Conservation (phyloP, 2,113 vertebrate species). For the Pogona vitticeps region DNA sequence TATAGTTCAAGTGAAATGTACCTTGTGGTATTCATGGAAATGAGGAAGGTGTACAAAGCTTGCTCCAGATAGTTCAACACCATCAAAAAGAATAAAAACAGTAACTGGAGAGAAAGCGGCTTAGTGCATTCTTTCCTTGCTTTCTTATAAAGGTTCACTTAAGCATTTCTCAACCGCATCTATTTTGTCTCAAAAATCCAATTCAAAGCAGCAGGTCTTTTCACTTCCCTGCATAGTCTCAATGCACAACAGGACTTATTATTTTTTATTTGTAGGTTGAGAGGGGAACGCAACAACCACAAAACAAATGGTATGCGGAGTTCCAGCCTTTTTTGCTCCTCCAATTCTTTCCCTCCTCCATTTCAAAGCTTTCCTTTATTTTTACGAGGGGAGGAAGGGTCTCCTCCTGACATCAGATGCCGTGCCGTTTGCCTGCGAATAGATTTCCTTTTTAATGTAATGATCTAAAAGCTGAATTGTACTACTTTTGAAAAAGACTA, state of each 20-base stretch:
- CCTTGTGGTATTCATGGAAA: background rate
- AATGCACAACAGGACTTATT: background rate
- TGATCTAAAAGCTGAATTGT: slow-evolving; percentile 33
- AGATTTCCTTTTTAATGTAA: slow-evolving; percentile 46
- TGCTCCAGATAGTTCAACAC: background rate
- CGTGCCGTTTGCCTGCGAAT: slow-evolving; percentile 8
- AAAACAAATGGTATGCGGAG: background rate
- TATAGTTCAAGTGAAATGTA: background rate
- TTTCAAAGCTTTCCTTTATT: slow-evolving; percentile 12
- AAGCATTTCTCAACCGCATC: slow-evolving; percentile 8
- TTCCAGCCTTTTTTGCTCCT: background rate
- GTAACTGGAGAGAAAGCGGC: slow-evolving; percentile 13
- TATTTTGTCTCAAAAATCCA: slow-evolving; percentile 6
- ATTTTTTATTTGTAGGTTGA: background rate
- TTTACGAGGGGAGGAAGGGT: background rate
- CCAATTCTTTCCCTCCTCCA: background rate
- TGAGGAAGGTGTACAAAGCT: background rate
- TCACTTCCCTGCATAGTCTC: background rate
- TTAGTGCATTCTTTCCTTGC: background rate
- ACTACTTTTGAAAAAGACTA: slow-evolving; percentile 44
- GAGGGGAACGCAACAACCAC: background rate
- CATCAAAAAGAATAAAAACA: slow-evolving; percentile 12
- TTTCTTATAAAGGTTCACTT: slow-evolving; percentile 20
- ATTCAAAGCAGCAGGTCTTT: background rate
- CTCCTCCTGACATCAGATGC: slow-evolving; percentile 9